Evolutionary conservation across 2,888 invertebrate genomes (phyloP).

Genomic region (Eristalinus sepulchralis): DNA sequence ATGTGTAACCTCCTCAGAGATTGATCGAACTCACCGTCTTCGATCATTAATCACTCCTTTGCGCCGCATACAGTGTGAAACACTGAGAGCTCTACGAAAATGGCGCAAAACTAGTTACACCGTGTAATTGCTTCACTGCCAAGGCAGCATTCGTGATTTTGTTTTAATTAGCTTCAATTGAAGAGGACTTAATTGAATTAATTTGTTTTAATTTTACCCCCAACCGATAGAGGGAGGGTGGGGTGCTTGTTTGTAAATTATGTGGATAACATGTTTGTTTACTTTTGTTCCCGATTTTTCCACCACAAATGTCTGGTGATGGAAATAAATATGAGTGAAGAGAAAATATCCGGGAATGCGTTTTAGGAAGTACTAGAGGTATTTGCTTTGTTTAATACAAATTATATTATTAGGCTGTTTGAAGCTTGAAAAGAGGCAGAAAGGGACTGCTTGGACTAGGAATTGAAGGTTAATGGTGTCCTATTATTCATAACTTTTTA

Average conservation of each 20-base stretch:
- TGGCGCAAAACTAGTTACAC: not conserved
- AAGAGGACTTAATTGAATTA: conserved; percentile 3
- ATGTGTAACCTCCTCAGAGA: not conserved
- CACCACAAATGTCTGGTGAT: not conserved
- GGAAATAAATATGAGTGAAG: too few relatives aligned
- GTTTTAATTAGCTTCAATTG: not conserved
- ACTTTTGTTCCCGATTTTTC: not conserved
- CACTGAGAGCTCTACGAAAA: not conserved
- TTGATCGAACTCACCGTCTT: not conserved
- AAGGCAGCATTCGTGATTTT: not conserved
- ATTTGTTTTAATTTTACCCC: conserved; percentile 14
- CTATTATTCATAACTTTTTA: too few relatives aligned
- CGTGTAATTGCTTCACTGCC: not conserved
- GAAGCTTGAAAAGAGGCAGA: too few relatives aligned
- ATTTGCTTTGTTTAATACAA: too few relatives aligned
- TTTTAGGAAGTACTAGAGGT: not conserved
- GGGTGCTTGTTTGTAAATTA: not conserved
- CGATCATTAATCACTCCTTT: not conserved
- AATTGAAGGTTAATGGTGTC: too few relatives aligned
- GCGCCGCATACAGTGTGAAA: not conserved
- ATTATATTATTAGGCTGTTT: too few relatives aligned
- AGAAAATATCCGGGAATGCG: not conserved
- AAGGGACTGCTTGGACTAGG: too few relatives aligned
- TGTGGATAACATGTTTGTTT: not conserved
- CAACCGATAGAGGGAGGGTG: not conserved